Percentiles rank a stretch among this genome's conserved stretches.
phyloP scores from a whole-genome alignment of 2,113 vertebrate species.

The Anguilla rostrata region DNA sequence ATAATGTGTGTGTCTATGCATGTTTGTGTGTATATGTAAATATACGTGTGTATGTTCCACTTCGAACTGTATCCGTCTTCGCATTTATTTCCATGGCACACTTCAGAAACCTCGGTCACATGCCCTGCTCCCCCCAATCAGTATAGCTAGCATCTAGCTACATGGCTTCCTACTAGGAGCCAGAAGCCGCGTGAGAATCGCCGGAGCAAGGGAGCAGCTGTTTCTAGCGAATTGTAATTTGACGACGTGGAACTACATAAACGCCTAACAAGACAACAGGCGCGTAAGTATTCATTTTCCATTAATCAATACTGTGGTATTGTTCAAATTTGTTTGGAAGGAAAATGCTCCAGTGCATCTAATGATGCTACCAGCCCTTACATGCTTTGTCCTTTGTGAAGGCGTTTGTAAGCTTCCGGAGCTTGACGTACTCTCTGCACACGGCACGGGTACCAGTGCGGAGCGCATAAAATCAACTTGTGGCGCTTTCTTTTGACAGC shows the following conservation, averaged over 20 bases:
- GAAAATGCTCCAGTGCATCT: neutral
- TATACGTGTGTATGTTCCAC: no score
- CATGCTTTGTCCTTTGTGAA: constrained; percentile 3
- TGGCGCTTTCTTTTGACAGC: constrained; percentile 8
- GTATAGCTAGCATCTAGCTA: neutral
- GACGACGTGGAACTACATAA: neutral
- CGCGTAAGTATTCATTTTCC: neutral
- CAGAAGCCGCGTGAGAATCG: neutral
- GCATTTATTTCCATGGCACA: neutral
- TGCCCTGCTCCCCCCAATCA: neutral
- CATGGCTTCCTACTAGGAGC: neutral
- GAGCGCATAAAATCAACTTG: constrained; percentile 62
- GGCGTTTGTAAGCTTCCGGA: constrained; percentile 53
- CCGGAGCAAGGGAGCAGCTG: neutral
- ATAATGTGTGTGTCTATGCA: no score
- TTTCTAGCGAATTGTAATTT: neutral
- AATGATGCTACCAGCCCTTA: neutral
- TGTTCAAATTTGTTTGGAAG: neutral
- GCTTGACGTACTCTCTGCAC: constrained; percentile 57
- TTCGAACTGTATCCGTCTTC: no score
- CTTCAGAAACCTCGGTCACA: constrained; percentile 1
- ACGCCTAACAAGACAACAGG: neutral
- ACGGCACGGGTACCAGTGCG: constrained; percentile 61
- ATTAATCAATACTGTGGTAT: neutral
- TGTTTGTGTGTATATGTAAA: no score